Evolutionary conservation across 2,888 invertebrate genomes (phyloP).

Genomic region (Dynastes hyllus): DNA sequence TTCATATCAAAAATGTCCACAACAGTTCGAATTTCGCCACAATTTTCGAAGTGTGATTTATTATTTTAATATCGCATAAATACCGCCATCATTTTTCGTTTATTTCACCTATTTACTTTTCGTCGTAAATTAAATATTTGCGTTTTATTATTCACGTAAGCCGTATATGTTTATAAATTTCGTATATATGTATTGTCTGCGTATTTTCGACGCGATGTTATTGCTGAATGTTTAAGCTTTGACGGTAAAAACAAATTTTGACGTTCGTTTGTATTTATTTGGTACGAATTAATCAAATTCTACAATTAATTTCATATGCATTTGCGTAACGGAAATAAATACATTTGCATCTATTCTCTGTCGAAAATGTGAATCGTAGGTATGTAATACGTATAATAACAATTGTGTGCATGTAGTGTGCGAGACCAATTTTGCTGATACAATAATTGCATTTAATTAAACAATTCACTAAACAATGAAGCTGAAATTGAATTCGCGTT

Average conservation of each 20-base stretch:
- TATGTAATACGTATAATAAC: not conserved
- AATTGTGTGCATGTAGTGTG: not conserved
- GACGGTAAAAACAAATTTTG: slow-evolving; percentile 3
- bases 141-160: not conserved
- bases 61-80: not conserved
- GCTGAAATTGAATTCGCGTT: not conserved
- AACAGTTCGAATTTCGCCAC: not conserved
- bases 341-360: not conserved
- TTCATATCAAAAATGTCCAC: no score
- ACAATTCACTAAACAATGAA: not conserved
- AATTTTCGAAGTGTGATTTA: not conserved
- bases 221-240: not conserved
- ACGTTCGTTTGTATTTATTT: slow-evolving; percentile 3
- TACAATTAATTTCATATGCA: slow-evolving; percentile 15
- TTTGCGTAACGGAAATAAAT: not conserved
- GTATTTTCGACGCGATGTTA: not conserved
- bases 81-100: not conserved
- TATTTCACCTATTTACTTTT: slow-evolving; percentile 1
- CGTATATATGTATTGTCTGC: not conserved
- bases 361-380: not conserved
- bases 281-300: slow-evolving; percentile 16
- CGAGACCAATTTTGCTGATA: not conserved
- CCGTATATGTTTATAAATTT: not conserved
- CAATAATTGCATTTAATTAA: slow-evolving; percentile 16
- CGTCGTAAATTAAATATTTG: slow-evolving; percentile 12